phyloP scores from a whole-genome alignment of 30 jellyfish, hydroid and myxozoan species.

The Hydractinia echinata region DNA sequence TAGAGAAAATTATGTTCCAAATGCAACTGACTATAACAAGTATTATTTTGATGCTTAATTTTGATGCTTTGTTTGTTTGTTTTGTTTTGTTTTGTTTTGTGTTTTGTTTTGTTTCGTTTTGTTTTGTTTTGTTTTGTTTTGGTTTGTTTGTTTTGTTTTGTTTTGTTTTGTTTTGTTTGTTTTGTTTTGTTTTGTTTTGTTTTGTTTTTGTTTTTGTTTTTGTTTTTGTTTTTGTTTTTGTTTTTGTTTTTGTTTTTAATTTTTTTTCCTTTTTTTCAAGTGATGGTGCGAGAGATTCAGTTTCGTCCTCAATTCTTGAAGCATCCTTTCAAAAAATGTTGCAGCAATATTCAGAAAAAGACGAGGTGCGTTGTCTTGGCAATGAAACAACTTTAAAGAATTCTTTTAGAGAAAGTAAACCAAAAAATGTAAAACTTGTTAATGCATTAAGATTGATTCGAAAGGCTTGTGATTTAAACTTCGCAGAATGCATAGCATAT shows the following conservation, averaged over 20 bases:
- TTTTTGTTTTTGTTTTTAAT: background rate
- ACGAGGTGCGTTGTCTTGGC: conserved; percentile 37
- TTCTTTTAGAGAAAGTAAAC: too few species aligned
- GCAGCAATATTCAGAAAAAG: conserved; percentile 25
- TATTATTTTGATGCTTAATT: too few species aligned
- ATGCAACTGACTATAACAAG: too few species aligned
- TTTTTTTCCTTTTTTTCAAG: background rate
- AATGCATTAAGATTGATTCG: too few species aligned
- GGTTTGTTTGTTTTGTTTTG: too few species aligned
- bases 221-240: background rate
- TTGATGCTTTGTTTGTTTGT: too few species aligned
- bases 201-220: background rate
- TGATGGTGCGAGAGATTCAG: background rate
- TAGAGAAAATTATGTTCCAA: too few species aligned
- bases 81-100: too few species aligned
- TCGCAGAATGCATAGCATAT: too few species aligned
- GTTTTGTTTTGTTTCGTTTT: background rate
- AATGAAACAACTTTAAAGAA: too few species aligned
- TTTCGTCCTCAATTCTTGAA: conserved; percentile 40
- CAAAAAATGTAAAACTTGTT: too few species aligned
- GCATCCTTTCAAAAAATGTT: conserved; percentile 78
- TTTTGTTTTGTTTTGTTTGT: background rate
- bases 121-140: background rate
- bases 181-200: background rate
- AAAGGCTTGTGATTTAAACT: too few species aligned